phyloP scores from a whole-genome alignment of 2,888 invertebrate species.

The Linnaemya vulpina region DNA sequence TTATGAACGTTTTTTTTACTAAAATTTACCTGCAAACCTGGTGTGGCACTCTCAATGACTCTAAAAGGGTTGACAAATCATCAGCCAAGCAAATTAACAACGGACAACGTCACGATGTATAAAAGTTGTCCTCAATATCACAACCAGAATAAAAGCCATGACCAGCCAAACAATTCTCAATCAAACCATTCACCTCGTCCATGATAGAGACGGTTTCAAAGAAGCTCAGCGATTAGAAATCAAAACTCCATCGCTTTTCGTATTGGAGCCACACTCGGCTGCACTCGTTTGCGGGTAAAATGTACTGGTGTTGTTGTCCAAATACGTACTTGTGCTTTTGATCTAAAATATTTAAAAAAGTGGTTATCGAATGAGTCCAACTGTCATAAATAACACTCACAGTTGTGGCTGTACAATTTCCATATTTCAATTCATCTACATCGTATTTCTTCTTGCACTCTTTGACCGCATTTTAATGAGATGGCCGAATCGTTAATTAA shows the following conservation, averaged over 20 bases:
- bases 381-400: constrained; percentile 65
- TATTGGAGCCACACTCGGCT: constrained; percentile 62
- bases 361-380: neutral
- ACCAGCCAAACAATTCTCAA: constrained; percentile 72
- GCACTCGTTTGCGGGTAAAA: constrained; percentile 67
- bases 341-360: constrained; percentile 48
- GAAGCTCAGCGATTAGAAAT: constrained; percentile 63
- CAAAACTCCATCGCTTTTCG: constrained; percentile 69
- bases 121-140: constrained; percentile 3
- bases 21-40: constrained; percentile 72
- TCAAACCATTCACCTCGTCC: constrained; percentile 63
- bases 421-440: constrained; percentile 61
- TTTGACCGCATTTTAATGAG: constrained; percentile 60
- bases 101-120: constrained; percentile 67
- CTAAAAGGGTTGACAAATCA: constrained; percentile 71
- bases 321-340: constrained; percentile 44
- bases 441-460: constrained; percentile 66
- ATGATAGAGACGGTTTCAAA: constrained; percentile 59
- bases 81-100: constrained; percentile 70
- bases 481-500: constrained; percentile 52
- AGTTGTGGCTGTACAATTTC: constrained; percentile 57
- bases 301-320: constrained; percentile 60
- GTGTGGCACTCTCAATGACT: constrained; percentile 65
- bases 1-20: constrained; percentile 51
- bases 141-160: constrained; percentile 68